Base-by-base conservation (phyloP, 2,113 vertebrate genomes). In the Saguinus midas region DNA sequence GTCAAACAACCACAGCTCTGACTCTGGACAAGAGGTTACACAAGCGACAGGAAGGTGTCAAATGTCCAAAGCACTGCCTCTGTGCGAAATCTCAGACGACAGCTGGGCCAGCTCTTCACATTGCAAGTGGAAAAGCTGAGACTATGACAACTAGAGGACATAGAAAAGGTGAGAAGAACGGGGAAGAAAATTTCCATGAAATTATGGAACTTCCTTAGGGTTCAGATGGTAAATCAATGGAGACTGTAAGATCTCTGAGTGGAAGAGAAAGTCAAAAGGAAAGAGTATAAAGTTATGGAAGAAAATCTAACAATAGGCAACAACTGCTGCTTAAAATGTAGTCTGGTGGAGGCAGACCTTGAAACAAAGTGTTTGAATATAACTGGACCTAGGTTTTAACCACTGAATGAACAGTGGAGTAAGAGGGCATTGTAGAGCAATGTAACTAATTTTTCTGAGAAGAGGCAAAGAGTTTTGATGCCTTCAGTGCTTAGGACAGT, bases 381-480 rank as follows among this genome's bases (percentile, higher is more conserved):
- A n/a, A 14, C 11, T 0, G 13, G 35, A 27, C 1, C 29, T 48
- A 21, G 13, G 4, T 21, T 29, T 21, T 11, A 55, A 21, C 29
- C 29, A 2, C 1, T 2, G 20, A n/a, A 12, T 32, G 32, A 50
- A 52, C 43, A 13, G 4, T 6, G 0, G 6, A n/a, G 12, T 2
- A 2, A 12, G 20, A 16, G 52, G 5, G 14, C 32, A 9, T 27
- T 3, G 25, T 11, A 10, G 18, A 23, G 0, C 32, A 10, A 6
- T 9, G 2, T 18, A 6, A 20, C 2, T 1, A 6, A 27, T 6
- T 16, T 20, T 1, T 52, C 68, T 9, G 43, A 20, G 84, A 80
- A 76, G 35, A 48, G 17, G 3, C 0, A 18, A 58, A 6, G 18
- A 20, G 58, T 23, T 43, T 29, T n/a, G 27, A 6, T 1, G 11